A percentile compares a stretch with the other conserved stretches of the same genome.
Conservation (phyloP, 2,888 invertebrate species). For the Caenorhabditis sp. region DNA sequence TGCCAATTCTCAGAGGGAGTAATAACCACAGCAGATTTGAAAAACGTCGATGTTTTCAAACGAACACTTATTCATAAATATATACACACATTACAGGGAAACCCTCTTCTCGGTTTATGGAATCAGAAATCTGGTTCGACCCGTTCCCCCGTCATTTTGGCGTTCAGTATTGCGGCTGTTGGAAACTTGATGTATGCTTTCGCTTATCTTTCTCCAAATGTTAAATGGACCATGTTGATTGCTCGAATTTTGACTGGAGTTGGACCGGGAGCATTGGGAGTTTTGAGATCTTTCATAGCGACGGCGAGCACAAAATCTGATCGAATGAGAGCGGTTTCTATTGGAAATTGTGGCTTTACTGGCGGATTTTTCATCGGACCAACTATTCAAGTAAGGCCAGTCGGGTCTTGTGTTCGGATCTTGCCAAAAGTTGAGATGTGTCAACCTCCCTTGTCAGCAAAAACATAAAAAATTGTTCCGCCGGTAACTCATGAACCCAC, state of each 20-base stretch:
- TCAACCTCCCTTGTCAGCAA: too few relatives aligned
- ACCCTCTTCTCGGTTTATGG: slow-evolving; percentile 43
- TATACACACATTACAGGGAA: slow-evolving; percentile 1
- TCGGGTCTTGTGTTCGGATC: too few relatives aligned
- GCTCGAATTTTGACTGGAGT: slow-evolving; percentile 42
- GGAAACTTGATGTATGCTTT: slow-evolving; percentile 49
- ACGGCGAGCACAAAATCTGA: slow-evolving; percentile 52
- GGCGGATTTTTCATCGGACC: slow-evolving; percentile 52
- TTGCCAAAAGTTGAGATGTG: neutral
- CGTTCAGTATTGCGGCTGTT: slow-evolving; percentile 25
- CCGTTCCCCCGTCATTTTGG: slow-evolving; percentile 31
- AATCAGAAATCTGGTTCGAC: slow-evolving; percentile 36
- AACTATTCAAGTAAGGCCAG: slow-evolving; percentile 46
- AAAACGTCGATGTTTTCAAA: too few relatives aligned
- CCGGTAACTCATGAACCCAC: too few relatives aligned
- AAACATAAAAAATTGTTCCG: too few relatives aligned
- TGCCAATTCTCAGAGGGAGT: too few relatives aligned
- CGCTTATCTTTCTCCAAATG: slow-evolving; percentile 23
- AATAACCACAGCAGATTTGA: too few relatives aligned
- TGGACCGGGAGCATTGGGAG: slow-evolving; percentile 45
- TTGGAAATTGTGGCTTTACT: slow-evolving; percentile 51
- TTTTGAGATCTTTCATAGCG: slow-evolving; percentile 43
- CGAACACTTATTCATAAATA: too few relatives aligned
- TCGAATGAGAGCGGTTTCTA: slow-evolving; percentile 46
- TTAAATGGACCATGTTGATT: slow-evolving; percentile 36